Evolutionary conservation across 2,113 vertebrate species (phyloP), one percentile per base, ranked within the genome.

Genomic region (Sylvilagus bachmani): DNA sequence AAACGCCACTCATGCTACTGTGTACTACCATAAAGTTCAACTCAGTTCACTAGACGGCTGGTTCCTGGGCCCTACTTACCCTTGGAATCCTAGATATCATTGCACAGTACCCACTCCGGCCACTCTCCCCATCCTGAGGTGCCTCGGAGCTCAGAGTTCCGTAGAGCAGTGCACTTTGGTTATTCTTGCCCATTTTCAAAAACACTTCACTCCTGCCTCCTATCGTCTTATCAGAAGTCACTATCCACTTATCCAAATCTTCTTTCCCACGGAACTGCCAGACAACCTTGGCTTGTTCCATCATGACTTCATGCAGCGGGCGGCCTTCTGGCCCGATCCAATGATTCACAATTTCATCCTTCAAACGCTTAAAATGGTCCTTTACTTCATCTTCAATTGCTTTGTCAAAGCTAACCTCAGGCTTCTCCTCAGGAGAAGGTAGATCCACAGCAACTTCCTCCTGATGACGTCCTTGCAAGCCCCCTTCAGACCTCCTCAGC

Each of bases 21-120:
- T 9, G 17, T 6, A 11, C 19, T 78, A 77, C 16, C 81, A 3
- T 12, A 22, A 83, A 29, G 11, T 44, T 71, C 19, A 61, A 11
- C 24, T 25, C 22, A 21, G 24, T 5, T 66, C 53, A 62, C 58
- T 69, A 38, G 61, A 31, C 29, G 71, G 33, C 22, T 27, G 24
- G 58, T 12, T 27, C 17, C 61, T 2, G 21, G 31, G 36, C 71
- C 36, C 96, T 58, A 99, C 99, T 96, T 24, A 99, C 99, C 99
- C 98, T 86, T 0, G 5, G 97, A 0, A 98, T 98, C 93, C 97
- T 98, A 67, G 99, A 98, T 85, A 98, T 98, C 98, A 99, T 96
- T 0, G 98, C 98, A 96, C 99, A 99, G 96, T 99, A 99, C 14
- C 99, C 99, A 66, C 99, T 99, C 96, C 98, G 99, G 44, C 97